Conservation (phyloP, 2,797 vertebrate genomes). For the Coranthus polyacanthus region DNA sequence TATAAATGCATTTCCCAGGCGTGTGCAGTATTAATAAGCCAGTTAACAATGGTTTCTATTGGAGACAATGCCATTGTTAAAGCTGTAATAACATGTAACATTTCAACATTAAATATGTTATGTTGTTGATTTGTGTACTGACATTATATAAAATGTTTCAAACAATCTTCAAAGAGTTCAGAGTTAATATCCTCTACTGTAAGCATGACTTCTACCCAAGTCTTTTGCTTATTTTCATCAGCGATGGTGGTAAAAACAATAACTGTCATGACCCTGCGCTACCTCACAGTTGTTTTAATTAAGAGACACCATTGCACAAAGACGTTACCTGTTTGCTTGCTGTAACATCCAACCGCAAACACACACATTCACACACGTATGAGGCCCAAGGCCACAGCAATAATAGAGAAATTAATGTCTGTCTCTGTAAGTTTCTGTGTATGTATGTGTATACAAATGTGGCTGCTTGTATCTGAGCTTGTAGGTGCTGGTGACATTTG, state of each 20-base stretch:
- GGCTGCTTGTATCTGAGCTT: slow-evolving; percentile 36
- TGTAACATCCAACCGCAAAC: background rate
- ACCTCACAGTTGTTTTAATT: no score
- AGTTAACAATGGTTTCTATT: slow-evolving; percentile 22
- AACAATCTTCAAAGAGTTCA: no score
- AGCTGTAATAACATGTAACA: background rate
- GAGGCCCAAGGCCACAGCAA: slow-evolving; percentile 22
- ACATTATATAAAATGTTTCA: no score
- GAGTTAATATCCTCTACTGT: no score
- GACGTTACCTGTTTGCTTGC: slow-evolving; percentile 13
- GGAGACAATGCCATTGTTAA: slow-evolving; percentile 9
- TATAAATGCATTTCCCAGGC: background rate
- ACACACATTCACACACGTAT: background rate
- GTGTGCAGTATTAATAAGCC: slow-evolving; percentile 24
- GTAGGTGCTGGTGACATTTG: slow-evolving; percentile 33
- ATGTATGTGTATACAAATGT: slow-evolving; percentile 28
- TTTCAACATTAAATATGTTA: no score
- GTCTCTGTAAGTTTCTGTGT: slow-evolving; percentile 10
- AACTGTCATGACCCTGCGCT: no score
- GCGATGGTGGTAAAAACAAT: no score
- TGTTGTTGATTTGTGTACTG: no score
- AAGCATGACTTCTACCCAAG: no score
- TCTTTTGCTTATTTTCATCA: no score
- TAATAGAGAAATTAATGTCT: slow-evolving; percentile 42
- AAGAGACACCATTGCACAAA: background rate